Base-by-base conservation (phyloP, 2,888 invertebrate species). In the Trichopoda pennipes region DNA sequence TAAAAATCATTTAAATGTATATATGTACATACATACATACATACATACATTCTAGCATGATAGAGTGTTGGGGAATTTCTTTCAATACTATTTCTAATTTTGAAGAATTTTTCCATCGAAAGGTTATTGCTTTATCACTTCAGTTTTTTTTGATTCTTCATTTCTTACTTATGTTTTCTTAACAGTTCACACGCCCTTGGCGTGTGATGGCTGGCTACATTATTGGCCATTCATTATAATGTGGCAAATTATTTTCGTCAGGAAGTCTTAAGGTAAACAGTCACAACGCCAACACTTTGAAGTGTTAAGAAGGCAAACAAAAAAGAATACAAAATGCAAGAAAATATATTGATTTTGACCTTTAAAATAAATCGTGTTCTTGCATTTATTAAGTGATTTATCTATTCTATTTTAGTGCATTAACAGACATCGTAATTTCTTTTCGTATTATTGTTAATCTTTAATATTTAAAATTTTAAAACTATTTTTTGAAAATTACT, bases 201-300 rank as follows among this genome's bases (percentile, higher is more conserved):
- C 44, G n/a, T n/a, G n/a, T 35, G 21, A 0, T 44, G 19, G 32
- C 17, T 55, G 42, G n/a, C 21, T 14, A n/a, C 10, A 23, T 32
- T 19, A 28, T 55, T 14, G 28, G 60, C 51, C 38, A 49, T 35
- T 19, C 28, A 23, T 23, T 21, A 68, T 21, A 3, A 38, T 12
- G 64, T 47, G 75, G 60, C 38, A 28, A 60, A 66, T 51, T 38
- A 51, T 44, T 70, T 63, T 58, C 53, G 51, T 12, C 77, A 63
- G 77, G 77, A 77, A 70, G 69, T 77, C 77, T 69, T 77, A 32
- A 64, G 17, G 60, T 53, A 69, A 55, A 63, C 56, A 38, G n/a
- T 42, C 49, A 47, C 16, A 12, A 35, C 49, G 35, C 10, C 32
- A 49, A 49, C 19, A 49, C 6, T 49, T 64, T 2, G 28, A 44